phyloP scores from a whole-genome alignment of 35 echinoderm and acorn worm genomes.

The Stichopus chloronotus region DNA sequence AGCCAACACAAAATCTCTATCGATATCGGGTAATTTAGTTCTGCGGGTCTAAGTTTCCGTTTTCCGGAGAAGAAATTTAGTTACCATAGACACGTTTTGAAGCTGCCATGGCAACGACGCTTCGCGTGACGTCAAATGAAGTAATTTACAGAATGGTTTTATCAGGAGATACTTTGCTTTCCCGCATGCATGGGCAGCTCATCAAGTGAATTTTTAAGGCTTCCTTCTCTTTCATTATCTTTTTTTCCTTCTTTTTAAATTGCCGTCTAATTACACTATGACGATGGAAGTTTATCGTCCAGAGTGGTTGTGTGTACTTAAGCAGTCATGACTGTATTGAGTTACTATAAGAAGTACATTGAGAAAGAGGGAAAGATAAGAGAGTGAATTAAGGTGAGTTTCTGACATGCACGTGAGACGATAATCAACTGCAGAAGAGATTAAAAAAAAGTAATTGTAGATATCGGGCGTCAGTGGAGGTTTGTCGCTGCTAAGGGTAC shows the following conservation, averaged over 20 bases:
- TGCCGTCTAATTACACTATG: neutral
- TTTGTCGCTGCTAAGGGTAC: too few relatives aligned
- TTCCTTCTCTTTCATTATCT: neutral
- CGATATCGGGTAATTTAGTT: slow-evolving; percentile 29
- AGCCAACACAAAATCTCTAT: neutral
- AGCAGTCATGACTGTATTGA: neutral
- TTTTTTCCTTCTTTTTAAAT: neutral
- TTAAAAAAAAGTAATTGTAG: too few relatives aligned
- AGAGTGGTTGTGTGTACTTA: neutral
- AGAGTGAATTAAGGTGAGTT: too few relatives aligned
- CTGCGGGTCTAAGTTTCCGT: slow-evolving; percentile 35
- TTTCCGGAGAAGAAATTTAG: slow-evolving; percentile 43
- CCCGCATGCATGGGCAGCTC: slow-evolving; percentile 17
- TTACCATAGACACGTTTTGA: slow-evolving; percentile 46
- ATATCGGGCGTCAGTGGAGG: too few relatives aligned
- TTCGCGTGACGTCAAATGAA: slow-evolving; percentile 21
- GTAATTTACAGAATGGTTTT: slow-evolving; percentile 29
- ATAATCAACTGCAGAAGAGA: too few relatives aligned
- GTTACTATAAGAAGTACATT: too few relatives aligned
- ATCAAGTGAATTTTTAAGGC: neutral
- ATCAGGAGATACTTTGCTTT: slow-evolving; percentile 18
- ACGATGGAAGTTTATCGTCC: neutral
- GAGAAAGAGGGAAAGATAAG: too few relatives aligned
- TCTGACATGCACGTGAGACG: too few relatives aligned
- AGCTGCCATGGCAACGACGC: slow-evolving; percentile 42